phyloP scores from a whole-genome alignment of 2,797 vertebrate genomes.

The Rallus crepitans region DNA sequence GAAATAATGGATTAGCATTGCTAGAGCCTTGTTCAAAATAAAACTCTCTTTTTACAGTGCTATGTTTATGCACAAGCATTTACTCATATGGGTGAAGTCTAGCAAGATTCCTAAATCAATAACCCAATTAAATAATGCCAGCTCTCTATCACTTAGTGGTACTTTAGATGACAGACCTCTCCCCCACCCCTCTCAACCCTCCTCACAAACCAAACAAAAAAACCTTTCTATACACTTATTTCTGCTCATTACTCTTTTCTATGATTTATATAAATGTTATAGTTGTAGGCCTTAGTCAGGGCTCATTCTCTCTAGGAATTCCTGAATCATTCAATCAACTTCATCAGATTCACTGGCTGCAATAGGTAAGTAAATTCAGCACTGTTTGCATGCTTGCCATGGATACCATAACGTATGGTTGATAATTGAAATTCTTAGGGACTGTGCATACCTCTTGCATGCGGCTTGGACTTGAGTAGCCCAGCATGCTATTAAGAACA shows the following conservation, averaged over 20 bases:
- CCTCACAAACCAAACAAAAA: too few species aligned
- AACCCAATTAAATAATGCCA: not conserved
- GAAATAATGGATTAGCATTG: not conserved
- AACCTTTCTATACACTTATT: not conserved
- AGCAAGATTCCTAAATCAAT: not conserved
- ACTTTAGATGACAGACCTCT: not conserved
- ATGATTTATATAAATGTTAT: not conserved
- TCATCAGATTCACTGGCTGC: not conserved
- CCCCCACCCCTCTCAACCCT: too few species aligned
- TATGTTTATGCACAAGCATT: not conserved
- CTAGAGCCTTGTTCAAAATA: not conserved
- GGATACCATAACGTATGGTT: not conserved
- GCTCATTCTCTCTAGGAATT: not conserved
- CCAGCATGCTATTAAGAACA: not conserved
- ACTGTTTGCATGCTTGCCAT: not conserved
- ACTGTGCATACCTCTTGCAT: not conserved
- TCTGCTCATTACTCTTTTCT: not conserved
- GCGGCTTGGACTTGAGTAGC: not conserved
- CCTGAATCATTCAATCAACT: not conserved
- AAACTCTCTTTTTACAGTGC: not conserved
- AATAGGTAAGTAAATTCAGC: not conserved
- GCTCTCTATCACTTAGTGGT: not conserved
- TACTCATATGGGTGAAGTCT: not conserved
- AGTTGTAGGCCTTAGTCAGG: not conserved
- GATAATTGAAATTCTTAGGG: not conserved